These are phyloP conservation scores for Chiloscyllium punctatum DNA, from an alignment of 2,797 vertebrate species.

Conservation along the genomic window DNA sequence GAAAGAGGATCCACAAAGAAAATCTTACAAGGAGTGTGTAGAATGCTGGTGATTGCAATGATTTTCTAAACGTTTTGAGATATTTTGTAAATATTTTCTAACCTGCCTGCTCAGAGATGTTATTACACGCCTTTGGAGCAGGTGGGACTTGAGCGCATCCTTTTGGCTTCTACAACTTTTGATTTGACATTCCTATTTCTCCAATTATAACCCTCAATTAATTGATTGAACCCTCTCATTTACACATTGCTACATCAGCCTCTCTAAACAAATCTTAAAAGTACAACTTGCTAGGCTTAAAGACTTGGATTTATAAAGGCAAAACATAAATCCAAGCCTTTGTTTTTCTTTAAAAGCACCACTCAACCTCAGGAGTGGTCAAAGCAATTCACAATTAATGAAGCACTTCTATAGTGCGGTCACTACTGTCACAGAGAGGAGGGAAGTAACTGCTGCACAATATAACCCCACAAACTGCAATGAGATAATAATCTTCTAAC, in stretches of 20 bases:
- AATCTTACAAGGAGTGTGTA: not conserved
- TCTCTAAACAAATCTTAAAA: not conserved
- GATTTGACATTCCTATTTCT: not conserved
- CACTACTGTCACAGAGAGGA: not conserved
- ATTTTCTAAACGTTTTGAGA: too few species aligned
- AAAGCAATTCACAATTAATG: not conserved
- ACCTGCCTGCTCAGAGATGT: too few species aligned
- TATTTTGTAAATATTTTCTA: too few species aligned
- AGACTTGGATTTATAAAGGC: not conserved
- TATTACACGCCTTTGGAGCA: too few species aligned
- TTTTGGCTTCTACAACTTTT: not conserved
- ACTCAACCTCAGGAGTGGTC: not conserved
- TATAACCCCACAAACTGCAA: not conserved
- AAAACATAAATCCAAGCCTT: not conserved
- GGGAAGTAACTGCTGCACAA: not conserved
- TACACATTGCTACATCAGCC: not conserved
- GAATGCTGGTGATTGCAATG: not conserved
- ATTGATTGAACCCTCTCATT: not conserved
- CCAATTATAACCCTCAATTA: not conserved
- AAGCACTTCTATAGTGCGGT: not conserved
- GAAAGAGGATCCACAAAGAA: not conserved
- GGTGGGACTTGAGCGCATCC: too few species aligned
- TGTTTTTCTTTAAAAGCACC: not conserved
- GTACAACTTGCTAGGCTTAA: not conserved
- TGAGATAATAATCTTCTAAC: not conserved